Conservation (phyloP, 1,140 invertebrate genomes). For the Bombus affinis region DNA sequence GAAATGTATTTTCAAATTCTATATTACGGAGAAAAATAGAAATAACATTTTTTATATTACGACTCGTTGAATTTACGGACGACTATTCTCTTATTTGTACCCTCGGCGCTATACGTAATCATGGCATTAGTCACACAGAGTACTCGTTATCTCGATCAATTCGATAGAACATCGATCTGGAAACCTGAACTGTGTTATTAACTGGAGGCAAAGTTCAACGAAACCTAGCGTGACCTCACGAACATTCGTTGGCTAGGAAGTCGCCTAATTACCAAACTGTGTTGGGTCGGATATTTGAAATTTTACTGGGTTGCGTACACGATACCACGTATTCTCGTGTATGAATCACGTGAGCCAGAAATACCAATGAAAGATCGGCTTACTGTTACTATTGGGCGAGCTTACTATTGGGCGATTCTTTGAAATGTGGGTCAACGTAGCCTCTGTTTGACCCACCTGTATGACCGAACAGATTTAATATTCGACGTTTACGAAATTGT, state of each 20-base stretch:
- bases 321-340: not conserved
- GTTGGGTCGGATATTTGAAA: conserved; percentile 1
- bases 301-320: conserved; percentile 32
- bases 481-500: conserved; percentile 13
- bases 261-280: conserved; percentile 45
- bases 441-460: not conserved
- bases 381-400: not conserved
- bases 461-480: not conserved
- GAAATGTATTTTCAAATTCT: too few relatives aligned
- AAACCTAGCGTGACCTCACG: conserved; percentile 46
- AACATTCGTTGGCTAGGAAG: conserved; percentile 5
- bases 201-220: conserved; percentile 41
- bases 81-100: not conserved
- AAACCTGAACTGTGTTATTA: conserved; percentile 39
- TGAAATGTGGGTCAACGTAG: conserved; percentile 43
- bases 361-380: conserved; percentile 57
- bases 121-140: too few relatives aligned
- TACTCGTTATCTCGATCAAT: conserved; percentile 9
- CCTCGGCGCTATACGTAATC: not conserved
- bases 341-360: conserved; percentile 60
- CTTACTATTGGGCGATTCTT: conserved; percentile 13
- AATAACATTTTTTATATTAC: too few relatives aligned
- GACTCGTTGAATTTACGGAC: too few relatives aligned
- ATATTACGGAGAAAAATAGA: too few relatives aligned
- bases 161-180: conserved; percentile 53